A percentile compares a stretch with the other conserved stretches of the same genome.
phyloP scores from a whole-genome alignment of 2,797 vertebrate genomes.

The Mus caroli region DNA sequence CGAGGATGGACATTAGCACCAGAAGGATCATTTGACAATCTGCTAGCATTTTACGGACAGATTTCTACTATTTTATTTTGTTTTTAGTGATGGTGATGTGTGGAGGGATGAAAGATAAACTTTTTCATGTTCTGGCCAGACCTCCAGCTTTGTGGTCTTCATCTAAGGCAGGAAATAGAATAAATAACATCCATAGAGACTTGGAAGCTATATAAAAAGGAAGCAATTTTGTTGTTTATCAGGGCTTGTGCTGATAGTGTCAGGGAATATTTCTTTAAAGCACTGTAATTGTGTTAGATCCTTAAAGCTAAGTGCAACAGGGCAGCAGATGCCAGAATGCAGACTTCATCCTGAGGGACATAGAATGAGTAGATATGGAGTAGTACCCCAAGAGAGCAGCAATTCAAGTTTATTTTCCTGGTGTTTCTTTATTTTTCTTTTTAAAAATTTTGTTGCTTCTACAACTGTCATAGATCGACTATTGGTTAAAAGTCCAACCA shows the following conservation, averaged over 20 bases:
- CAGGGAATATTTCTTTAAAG: constrained; percentile 44
- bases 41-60: not conserved
- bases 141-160: constrained; percentile 40
- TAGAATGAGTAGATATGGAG: not conserved
- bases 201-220: constrained; percentile 11
- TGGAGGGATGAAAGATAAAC: constrained; percentile 9
- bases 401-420: constrained; percentile 32
- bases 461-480: not conserved
- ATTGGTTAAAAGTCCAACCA: not conserved
- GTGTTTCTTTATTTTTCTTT: constrained; percentile 55
- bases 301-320: not conserved
- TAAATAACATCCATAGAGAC: constrained; percentile 27
- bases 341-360: not conserved
- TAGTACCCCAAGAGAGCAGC: not conserved
- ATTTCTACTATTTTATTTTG: constrained; percentile 24
- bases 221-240: constrained; percentile 7
- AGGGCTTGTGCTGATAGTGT: constrained; percentile 16
- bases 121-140: constrained; percentile 35
- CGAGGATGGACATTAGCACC: not conserved
- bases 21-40: constrained; percentile 1
- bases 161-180: constrained; percentile 19
- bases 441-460: not conserved
- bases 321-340: not conserved
- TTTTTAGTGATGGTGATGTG: not conserved
- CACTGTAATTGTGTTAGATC: not conserved